These are phyloP conservation scores for Gymnosoma rotundatum DNA, from an alignment of 2,888 invertebrate genomes.

Conservation along the genomic window DNA sequence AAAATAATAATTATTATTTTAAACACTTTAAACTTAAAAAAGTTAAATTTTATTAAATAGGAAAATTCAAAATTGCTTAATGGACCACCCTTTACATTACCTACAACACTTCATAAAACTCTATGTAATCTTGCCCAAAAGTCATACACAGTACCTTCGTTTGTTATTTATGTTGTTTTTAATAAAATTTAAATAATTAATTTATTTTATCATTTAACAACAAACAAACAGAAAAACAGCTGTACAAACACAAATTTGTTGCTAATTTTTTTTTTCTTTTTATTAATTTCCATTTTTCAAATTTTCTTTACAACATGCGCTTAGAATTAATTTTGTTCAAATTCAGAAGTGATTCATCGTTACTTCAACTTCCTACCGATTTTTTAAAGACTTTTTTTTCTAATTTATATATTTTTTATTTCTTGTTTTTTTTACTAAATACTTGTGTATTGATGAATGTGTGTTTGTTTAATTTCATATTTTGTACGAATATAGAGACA, in stretches of 20 bases:
- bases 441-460: constrained; percentile 59
- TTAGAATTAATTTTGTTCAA: constrained; percentile 51
- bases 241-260: constrained; percentile 2
- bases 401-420: neutral
- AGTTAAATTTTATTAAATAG: too few species aligned
- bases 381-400: constrained; percentile 27
- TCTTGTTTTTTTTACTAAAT: neutral
- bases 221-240: neutral
- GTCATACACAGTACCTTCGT: neutral
- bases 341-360: constrained; percentile 68
- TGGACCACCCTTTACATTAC: neutral
- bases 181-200: constrained; percentile 6
- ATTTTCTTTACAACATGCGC: constrained; percentile 17
- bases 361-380: constrained; percentile 67
- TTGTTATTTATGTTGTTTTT: neutral
- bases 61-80: too few species aligned
- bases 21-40: too few species aligned
- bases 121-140: neutral
- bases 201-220: constrained; percentile 2
- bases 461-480: constrained; percentile 16
- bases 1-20: too few species aligned
- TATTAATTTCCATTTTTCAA: neutral
- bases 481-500: constrained; percentile 7
- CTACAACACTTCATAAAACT: neutral
- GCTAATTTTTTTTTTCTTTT: constrained; percentile 19